Evolutionary conservation across 2,113 vertebrate genomes (phyloP), one percentile per base, ranked within the genome.

Genomic region (Fukomys damarensis): DNA sequence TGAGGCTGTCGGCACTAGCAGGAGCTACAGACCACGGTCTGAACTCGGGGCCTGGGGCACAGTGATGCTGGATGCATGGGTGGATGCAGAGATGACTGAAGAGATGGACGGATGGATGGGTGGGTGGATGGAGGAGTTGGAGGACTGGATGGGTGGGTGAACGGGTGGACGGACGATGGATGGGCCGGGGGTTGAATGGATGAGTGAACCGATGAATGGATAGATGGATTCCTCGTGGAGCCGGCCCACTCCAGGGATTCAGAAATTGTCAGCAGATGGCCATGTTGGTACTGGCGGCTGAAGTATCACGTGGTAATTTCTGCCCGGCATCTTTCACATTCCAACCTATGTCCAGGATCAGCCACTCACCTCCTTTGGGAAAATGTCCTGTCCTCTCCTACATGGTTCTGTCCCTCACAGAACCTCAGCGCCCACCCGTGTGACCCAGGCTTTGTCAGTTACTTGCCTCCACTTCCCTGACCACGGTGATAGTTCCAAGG

Each of bases 381-480:
- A 72, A 38, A 9, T 35, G 2, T 5, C 38, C 17, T 46, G 68
- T 49, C 63, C 24, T 72, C 49, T 61, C 38, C 46, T 20, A 58
- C 5, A 24, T 12, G 22, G 65, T 46, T 41, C 35, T 43, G 4
- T 74, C 84, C 46, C 5, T 80, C 22, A 74, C 26, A 41, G 61
- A 66, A 28, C 13, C 28, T n/a, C 49, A 14, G 0, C 3, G 6
- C 7, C 9, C 43, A 19, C 22, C 32, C 6, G 6, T 4, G 5
- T 3, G 17, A 16, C 49, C 74, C 24, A 0, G 0, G 63, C 49
- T 38, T 22, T 24, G 54, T 16, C 70, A 41, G 3, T 28, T 14
- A 74, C 14, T 46, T 22, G 4, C 46, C 35, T 43, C 46, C 26
- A 5, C 28, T 32, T 86, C 80, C 79, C 61, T 70, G 58, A 70